phyloP scores from a whole-genome alignment of 2,888 invertebrate genomes.

The Acanthosoma haemorrhoidale region DNA sequence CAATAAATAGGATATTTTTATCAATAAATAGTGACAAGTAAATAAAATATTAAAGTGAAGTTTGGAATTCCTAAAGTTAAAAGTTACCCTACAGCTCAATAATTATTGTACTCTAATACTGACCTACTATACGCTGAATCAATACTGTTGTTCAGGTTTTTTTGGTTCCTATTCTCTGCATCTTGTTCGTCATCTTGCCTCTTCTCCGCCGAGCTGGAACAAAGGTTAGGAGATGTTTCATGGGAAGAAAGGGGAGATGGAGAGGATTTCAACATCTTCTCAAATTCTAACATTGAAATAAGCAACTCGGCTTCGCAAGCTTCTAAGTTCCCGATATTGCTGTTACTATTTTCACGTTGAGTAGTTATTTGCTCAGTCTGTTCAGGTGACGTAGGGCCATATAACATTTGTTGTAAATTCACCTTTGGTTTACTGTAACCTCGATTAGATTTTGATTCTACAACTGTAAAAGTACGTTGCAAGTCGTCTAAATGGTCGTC shows the following conservation, averaged over 20 bases:
- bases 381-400: slow-evolving; percentile 44
- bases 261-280: slow-evolving; percentile 40
- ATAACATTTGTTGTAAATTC: slow-evolving; percentile 40
- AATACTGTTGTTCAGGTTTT: slow-evolving; percentile 43
- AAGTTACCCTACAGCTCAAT: not conserved
- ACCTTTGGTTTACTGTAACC: slow-evolving; percentile 34
- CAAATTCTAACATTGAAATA: slow-evolving; percentile 42
- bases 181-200: not conserved
- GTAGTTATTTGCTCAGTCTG: slow-evolving; percentile 29
- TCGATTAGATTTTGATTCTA: slow-evolving; percentile 35
- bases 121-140: slow-evolving; percentile 86
- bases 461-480: slow-evolving; percentile 36
- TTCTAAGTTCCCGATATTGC: slow-evolving; percentile 50
- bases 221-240: slow-evolving; percentile 37
- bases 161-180: slow-evolving; percentile 26
- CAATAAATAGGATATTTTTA: too few species aligned
- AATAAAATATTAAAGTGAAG: too few species aligned
- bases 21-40: too few species aligned
- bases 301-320: slow-evolving; percentile 40
- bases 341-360: slow-evolving; percentile 50
- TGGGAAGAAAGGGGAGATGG: slow-evolving; percentile 38
- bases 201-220: slow-evolving; percentile 30
- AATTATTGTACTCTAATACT: slow-evolving; percentile 43
- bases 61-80: too few species aligned
- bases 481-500: slow-evolving; percentile 29